Evolutionary conservation across 2,113 vertebrate species (phyloP), one percentile per base, ranked within the genome.

Genomic region (Ammodytes dubius): DNA sequence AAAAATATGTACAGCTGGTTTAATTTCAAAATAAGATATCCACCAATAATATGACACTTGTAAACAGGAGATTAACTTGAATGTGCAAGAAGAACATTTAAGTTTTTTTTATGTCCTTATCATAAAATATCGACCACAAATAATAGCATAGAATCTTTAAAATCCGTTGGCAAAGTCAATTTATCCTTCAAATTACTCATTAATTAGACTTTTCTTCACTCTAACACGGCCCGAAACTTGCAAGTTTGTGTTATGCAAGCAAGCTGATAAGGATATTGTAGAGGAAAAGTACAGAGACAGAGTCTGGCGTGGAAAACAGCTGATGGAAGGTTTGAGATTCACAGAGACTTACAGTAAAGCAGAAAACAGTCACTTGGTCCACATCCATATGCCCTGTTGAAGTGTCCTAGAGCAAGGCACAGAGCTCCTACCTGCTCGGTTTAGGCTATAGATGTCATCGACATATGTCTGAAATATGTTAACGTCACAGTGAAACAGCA

Each of bases 231-330:
- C 42, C 46, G 27, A 9, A 68, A 64, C 10, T 13, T 68, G 45
- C 17, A 40, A 9, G 6, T 35, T 57, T 15, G 3, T 43, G 10
- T 89, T 91, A 52, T 5, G 56, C 57, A 90, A 91, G 39, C 3
- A 3, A n/a, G 53, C 75, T 77, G 89, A 93, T 91, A 87, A 89
- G 57, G 10, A 43, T n/a, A 15, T 1, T 1, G 39, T 56, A 66
- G 35, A 70, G 69, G 74, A 82, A 88, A 86, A 83, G 69, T 64
- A 87, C 84, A 85, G 70, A 84, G 50, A 79, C 12, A 50, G 59
- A 58, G 19, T 19, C 60, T 19, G 40, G 53, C 37, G 76, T 78
- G 81, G 61, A 67, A 71, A 85, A 79, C 85, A 87, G 19, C 86
- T 93, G 89, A 73, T 47, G 58, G 2, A 17, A 3, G 15, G 7